A percentile compares a stretch with the other conserved stretches of the same genome.
These are phyloP conservation scores for Cichladusa arquata DNA, from an alignment of 2,113 vertebrate genomes.

Conservation along the genomic window DNA sequence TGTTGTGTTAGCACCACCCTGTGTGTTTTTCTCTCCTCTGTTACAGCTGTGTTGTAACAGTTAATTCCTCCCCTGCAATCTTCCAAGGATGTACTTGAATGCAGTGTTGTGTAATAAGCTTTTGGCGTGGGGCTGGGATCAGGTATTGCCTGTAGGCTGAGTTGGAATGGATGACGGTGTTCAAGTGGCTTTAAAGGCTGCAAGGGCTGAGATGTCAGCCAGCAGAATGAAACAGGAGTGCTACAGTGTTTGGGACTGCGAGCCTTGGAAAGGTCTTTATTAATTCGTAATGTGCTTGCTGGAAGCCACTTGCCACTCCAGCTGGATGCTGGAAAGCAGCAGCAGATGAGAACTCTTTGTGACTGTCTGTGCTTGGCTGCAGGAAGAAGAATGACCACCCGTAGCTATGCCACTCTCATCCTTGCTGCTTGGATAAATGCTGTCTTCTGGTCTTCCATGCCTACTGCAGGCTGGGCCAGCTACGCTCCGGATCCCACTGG, in stretches of 20 bases:
- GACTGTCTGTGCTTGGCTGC: conserved; percentile 9
- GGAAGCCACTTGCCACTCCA: background rate
- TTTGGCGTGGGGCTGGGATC: background rate
- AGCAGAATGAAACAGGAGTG: background rate
- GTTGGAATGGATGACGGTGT: background rate
- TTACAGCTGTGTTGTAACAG: background rate
- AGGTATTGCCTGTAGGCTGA: background rate
- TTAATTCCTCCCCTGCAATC: background rate
- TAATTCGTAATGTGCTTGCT: background rate
- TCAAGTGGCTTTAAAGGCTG: background rate
- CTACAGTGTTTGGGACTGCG: accelerated
- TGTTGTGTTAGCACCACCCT: background rate
- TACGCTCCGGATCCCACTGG: conserved; percentile 95
- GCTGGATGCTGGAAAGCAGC: background rate
- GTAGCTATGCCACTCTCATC: conserved; percentile 83
- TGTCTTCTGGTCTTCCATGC: conserved; percentile 94
- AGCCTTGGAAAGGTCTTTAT: background rate
- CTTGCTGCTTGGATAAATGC: conserved; percentile 92
- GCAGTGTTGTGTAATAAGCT: background rate
- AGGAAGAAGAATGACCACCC: conserved; percentile 88
- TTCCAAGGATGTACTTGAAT: background rate
- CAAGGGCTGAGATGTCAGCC: background rate
- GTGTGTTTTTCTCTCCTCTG: background rate
- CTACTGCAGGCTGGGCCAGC: conserved; percentile 88
- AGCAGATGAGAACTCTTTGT: background rate